Percentiles rank a stretch among this genome's conserved stretches.
These are phyloP conservation scores for Lycocorax pyrrhopterus DNA, from an alignment of 2,113 vertebrate genomes.

Conservation along the genomic window DNA sequence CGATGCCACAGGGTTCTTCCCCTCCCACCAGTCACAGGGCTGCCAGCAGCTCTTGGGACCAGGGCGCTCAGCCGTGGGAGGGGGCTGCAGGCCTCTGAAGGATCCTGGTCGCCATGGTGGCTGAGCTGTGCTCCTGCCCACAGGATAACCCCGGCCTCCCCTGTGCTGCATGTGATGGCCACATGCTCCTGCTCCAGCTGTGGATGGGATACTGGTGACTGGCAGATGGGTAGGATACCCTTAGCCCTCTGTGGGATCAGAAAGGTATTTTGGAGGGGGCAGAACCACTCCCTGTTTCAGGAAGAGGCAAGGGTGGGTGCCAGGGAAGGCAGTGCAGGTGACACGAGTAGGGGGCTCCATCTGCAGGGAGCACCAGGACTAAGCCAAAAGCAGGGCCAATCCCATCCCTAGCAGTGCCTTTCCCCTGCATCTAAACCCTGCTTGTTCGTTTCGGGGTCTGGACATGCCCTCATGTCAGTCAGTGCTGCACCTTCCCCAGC, in stretches of 20 bases:
- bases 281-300: neutral
- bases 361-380: neutral
- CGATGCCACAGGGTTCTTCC: accelerated
- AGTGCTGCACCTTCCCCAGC: neutral
- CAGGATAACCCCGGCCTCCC: accelerated
- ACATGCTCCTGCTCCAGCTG: neutral
- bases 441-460: accelerated
- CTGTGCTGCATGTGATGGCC: neutral
- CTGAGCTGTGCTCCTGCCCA: neutral
- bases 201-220: neutral
- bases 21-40: neutral
- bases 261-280: accelerated
- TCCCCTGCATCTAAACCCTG: neutral
- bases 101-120: neutral
- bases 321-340: accelerated
- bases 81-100: neutral
- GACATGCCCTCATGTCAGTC: neutral
- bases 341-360: accelerated
- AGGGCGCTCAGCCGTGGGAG: accelerated
- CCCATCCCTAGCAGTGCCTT: accelerated
- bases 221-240: neutral
- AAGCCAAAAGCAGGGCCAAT: neutral
- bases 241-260: neutral
- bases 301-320: neutral
- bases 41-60: neutral